phyloP scores from a whole-genome alignment of 2,113 vertebrate species.

The Macheiramphus alcinus region DNA sequence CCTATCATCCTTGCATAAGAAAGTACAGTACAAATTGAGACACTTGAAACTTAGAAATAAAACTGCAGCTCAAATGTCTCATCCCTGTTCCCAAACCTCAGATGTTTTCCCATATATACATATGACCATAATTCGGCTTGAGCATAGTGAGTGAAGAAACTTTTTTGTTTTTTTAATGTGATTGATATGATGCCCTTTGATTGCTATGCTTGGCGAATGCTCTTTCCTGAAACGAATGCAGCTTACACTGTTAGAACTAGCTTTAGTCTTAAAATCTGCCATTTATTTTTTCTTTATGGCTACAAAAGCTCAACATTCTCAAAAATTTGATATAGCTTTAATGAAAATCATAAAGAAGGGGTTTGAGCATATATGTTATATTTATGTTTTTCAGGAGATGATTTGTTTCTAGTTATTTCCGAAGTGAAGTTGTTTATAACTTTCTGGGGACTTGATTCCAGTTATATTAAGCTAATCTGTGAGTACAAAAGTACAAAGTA shows the following conservation, averaged over 20 bases:
- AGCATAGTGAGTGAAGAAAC: background rate
- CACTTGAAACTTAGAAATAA: background rate
- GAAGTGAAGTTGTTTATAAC: background rate
- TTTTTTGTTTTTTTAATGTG: background rate
- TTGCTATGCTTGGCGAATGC: background rate
- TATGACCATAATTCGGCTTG: background rate
- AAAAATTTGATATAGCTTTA: background rate
- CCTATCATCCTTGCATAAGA: background rate
- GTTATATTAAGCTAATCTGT: background rate
- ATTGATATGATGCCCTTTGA: background rate
- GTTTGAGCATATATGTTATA: background rate
- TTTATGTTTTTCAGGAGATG: background rate
- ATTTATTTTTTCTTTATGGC: background rate
- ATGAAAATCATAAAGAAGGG: background rate
- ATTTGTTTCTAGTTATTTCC: background rate
- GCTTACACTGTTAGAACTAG: background rate
- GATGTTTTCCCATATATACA: rapidly evolving
- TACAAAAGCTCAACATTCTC: background rate
- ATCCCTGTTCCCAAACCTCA: background rate
- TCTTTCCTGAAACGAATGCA: background rate
- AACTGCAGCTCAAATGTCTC: background rate
- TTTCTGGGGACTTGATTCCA: background rate
- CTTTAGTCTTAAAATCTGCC: background rate
- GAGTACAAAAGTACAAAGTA: background rate
- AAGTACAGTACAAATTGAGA: background rate